Base-by-base conservation (phyloP, 1,140 invertebrate genomes). In the Aethina tumida region DNA sequence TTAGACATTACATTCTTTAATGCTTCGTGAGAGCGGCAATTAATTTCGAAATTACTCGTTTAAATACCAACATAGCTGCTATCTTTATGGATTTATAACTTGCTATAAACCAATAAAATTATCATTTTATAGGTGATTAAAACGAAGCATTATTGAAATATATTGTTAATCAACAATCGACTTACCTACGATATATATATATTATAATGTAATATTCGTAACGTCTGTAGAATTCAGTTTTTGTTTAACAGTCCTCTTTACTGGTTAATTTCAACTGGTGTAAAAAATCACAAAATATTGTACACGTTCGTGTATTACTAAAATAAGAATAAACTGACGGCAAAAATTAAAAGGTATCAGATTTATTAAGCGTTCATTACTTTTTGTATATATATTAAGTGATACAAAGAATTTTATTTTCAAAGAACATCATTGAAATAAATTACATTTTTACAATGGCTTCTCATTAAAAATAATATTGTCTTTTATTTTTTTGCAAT, bases 191-290 rank as follows among this genome's bases (percentile, higher is more conserved):
- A 40, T 41, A 39, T 38, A 49, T 43, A 47, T 45, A 49, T 44
- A 49, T 49, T 49, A 37, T 49, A 45, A 46, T 46, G 40, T 50
- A 46, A 50, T 47, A 41, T 41, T 40, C 37, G 44, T 50, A 50
- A 47, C 48, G 44, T 50, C 48, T 50, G 48, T 46, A 46, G 36
- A 10, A 10, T 30, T 10, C 16, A 9, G 9, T 30, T 14, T 16
- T 30, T 30, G 15, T 9, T 14, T 13, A 7, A 29, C 29, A 12
- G n/a, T n/a, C n/a, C n/a, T n/a, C n/a, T n/a, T n/a, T n/a, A n/a
- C n/a, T n/a, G n/a, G n/a, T n/a, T n/a, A n/a, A n/a, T n/a, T n/a
- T n/a, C n/a, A n/a, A n/a, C n/a, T n/a, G n/a, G n/a, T n/a, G n/a
- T n/a, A n/a, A n/a, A 13, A 13, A 13, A 30, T 30, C n/a, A 15